Evolutionary conservation across 2,113 vertebrate genomes (phyloP).

Genomic region (Myotis yumanensis): DNA sequence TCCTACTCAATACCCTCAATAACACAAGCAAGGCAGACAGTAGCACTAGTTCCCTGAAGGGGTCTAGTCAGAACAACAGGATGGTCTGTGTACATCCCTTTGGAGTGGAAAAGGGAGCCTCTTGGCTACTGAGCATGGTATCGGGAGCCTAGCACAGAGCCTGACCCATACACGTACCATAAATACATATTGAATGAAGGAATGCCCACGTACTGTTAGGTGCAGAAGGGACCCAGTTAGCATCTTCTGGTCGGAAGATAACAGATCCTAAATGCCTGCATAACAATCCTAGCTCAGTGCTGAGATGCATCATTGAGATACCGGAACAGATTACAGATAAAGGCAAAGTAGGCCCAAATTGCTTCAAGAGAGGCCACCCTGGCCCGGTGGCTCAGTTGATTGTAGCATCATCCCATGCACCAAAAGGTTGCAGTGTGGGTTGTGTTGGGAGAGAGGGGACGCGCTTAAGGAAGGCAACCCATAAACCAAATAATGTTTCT

Average conservation of each 20-base stretch:
- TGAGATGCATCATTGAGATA: not conserved
- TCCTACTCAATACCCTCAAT: not conserved
- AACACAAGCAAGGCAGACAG: not conserved
- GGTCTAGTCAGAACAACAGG: not conserved
- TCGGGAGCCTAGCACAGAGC: not conserved
- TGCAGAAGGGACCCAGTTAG: not conserved
- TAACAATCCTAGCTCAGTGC: not conserved
- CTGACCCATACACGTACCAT: too few relatives aligned
- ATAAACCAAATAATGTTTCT: too few relatives aligned
- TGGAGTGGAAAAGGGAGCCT: not conserved
- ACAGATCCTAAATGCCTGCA: not conserved
- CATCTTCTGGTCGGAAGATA: not conserved
- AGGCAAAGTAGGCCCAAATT: not conserved
- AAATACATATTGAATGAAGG: too few relatives aligned
- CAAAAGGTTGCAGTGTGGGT: too few relatives aligned
- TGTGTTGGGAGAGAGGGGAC: too few relatives aligned
- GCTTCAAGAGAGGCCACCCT: not conserved
- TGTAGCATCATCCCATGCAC: too few relatives aligned
- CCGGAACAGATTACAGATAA: not conserved
- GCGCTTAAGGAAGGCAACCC: too few relatives aligned
- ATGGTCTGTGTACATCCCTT: accelerated
- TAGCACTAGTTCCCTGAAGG: not conserved
- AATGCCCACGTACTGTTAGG: not conserved
- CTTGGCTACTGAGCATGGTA: not conserved
- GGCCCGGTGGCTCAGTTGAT: too few relatives aligned